These are phyloP conservation scores for Limnothrissa miodon DNA, from an alignment of 2,113 vertebrate genomes.

Conservation along the genomic window DNA sequence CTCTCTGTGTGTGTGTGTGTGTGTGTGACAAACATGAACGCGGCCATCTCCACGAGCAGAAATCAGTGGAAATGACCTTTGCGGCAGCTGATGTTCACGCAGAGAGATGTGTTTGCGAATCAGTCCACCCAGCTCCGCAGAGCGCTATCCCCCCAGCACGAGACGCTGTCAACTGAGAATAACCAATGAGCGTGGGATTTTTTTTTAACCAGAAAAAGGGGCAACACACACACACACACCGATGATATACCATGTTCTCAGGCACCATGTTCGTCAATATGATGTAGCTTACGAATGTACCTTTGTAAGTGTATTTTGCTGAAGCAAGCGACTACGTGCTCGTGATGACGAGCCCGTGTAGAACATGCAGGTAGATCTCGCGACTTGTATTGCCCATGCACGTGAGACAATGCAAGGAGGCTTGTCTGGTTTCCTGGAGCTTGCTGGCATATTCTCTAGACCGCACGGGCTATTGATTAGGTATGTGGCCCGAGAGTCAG, in stretches of 20 bases:
- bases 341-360: not conserved
- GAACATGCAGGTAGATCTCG: not conserved
- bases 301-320: not conserved
- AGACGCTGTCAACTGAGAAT: slow-evolving; percentile 39
- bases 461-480: not conserved
- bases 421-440: not conserved
- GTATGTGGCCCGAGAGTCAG: not conserved
- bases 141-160: slow-evolving; percentile 1
- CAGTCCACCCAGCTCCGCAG: slow-evolving; percentile 12
- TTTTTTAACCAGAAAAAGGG: not conserved
- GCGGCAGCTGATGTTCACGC: slow-evolving; percentile 9
- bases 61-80: slow-evolving; percentile 10
- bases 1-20: slow-evolving; percentile 6
- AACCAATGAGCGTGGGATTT: slow-evolving; percentile 35
- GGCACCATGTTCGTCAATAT: not conserved
- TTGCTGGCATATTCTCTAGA: not conserved
- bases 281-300: not conserved
- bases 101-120: slow-evolving; percentile 10
- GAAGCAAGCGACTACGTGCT: not conserved
- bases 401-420: not conserved
- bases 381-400: not conserved
- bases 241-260: not conserved
- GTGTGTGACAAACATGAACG: not conserved
- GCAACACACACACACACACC: slow-evolving; percentile 6
- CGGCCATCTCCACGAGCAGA: not conserved